These are phyloP conservation scores for Hippocampus comes DNA, from an alignment of 2,113 vertebrate genomes.

Conservation along the genomic window DNA sequence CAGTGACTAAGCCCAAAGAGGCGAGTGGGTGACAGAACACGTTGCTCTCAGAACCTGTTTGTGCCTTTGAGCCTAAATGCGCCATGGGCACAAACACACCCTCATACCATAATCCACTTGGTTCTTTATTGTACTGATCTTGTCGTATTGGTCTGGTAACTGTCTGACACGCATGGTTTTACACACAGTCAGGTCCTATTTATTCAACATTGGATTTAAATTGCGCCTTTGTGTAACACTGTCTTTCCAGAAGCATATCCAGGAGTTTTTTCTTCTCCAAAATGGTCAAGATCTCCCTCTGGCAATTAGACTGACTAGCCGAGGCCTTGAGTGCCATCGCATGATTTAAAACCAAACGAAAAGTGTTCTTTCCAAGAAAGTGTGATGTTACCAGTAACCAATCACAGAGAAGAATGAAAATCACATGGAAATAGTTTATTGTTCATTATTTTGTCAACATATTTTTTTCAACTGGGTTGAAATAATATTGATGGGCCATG, in stretches of 20 bases:
- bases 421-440: too few relatives aligned
- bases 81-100: neutral
- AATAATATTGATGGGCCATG: too few relatives aligned
- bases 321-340: neutral
- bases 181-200: neutral
- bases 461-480: too few relatives aligned
- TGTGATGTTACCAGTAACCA: too few relatives aligned
- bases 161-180: neutral
- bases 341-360: neutral
- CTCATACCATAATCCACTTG: neutral
- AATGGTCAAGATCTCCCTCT: neutral
- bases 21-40: neutral
- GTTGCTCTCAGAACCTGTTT: slow-evolving; percentile 4
- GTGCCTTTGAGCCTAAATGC: neutral
- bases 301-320: neutral
- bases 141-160: neutral
- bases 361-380: neutral
- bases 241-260: neutral
- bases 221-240: neutral
- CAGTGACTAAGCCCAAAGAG: slow-evolving; percentile 38
- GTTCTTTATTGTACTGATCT: neutral
- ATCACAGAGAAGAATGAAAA: too few relatives aligned
- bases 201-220: neutral
- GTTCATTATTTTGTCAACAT: too few relatives aligned
- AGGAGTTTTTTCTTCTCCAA: neutral